Conservation (phyloP, 2,888 invertebrate species). For the Mylabris sibirica region DNA sequence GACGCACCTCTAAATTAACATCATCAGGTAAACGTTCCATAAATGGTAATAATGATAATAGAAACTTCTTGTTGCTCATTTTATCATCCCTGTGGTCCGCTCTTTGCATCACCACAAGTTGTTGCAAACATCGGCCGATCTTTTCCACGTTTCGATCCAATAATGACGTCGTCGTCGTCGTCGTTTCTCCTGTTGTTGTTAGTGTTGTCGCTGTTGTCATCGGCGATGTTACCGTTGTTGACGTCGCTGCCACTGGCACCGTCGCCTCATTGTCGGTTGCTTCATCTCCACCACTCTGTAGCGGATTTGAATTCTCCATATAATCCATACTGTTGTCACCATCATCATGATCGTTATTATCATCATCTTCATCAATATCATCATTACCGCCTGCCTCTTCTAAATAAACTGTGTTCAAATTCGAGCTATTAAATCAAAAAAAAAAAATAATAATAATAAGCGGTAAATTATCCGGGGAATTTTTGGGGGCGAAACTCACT, state of each 20-base stretch:
- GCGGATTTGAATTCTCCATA: background rate
- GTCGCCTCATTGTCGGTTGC: background rate
- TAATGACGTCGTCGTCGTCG: background rate
- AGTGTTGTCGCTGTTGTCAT: background rate
- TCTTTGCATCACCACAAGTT: slow-evolving; percentile 44
- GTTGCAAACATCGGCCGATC: slow-evolving; percentile 32
- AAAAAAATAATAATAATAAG: background rate
- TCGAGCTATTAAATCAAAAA: slow-evolving; percentile 9
- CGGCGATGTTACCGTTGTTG: background rate
- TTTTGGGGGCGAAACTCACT: background rate
- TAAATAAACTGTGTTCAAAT: slow-evolving; percentile 19
- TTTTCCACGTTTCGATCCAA: background rate
- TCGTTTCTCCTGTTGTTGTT: background rate
- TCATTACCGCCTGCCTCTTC: slow-evolving; percentile 5
- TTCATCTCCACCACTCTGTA: background rate
- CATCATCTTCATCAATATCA: slow-evolving; percentile 12
- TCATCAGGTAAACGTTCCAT: slow-evolving; percentile 51
- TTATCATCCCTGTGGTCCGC: slow-evolving; percentile 47
- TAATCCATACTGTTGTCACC: slow-evolving; percentile 17
- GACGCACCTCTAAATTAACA: slow-evolving; percentile 50
- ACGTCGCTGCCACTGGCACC: background rate
- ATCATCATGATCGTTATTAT: slow-evolving; percentile 16
- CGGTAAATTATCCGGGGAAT: background rate
- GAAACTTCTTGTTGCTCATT: slow-evolving; percentile 51
- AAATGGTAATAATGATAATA: slow-evolving; percentile 50